Conservation (phyloP, 2,113 vertebrate genomes). For the Poicephalus gulielmi region DNA sequence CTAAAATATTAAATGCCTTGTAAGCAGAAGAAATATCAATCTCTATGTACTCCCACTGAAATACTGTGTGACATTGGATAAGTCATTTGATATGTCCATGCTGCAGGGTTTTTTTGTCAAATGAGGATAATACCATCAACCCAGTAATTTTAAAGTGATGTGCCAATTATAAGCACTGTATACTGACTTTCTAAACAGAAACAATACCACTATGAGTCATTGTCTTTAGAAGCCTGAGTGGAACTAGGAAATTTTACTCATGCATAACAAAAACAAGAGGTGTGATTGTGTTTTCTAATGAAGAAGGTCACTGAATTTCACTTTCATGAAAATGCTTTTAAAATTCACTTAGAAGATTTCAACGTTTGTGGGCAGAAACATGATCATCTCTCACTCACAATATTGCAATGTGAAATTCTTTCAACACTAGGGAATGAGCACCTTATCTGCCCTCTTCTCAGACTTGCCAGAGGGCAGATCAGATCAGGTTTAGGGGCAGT, state of each 20-base stretch:
- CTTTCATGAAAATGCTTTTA: neutral
- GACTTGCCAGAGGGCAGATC: neutral
- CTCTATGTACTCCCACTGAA: neutral
- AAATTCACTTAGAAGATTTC: neutral
- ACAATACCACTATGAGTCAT: neutral
- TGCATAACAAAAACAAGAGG: neutral
- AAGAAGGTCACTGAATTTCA: neutral
- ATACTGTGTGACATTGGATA: neutral
- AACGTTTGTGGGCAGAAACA: neutral
- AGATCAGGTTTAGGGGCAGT: neutral
- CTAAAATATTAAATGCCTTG: neutral
- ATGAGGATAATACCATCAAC: neutral
- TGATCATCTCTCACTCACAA: neutral
- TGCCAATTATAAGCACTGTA: neutral
- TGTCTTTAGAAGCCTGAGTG: neutral
- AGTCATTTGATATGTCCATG: neutral
- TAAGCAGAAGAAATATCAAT: neutral
- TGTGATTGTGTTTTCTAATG: neutral
- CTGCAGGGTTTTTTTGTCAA: neutral
- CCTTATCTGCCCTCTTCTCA: neutral
- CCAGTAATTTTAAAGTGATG: neutral
- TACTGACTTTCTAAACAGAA: neutral
- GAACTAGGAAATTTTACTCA: neutral
- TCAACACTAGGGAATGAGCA: neutral
- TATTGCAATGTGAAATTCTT: neutral